Evolutionary conservation across 1,140 invertebrate genomes (phyloP).

Genomic region (Drosophila mauritiana): DNA sequence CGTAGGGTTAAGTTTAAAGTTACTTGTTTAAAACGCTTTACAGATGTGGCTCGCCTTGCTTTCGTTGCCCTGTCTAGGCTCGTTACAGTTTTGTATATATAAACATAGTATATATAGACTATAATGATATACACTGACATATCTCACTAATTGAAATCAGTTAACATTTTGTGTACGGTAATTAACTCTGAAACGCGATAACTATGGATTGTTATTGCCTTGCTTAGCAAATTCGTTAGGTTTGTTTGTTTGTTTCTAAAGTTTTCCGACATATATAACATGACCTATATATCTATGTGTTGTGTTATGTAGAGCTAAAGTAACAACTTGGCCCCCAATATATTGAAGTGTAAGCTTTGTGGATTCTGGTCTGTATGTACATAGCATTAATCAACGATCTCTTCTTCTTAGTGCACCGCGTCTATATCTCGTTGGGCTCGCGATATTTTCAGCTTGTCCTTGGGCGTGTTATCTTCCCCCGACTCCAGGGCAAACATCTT

Average conservation of each 20-base stretch:
- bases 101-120: conserved; percentile 42
- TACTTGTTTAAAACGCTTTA: conserved; percentile 70
- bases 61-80: conserved; percentile 67
- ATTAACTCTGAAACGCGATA: conserved; percentile 62
- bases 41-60: conserved; percentile 58
- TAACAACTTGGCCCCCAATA: conserved; percentile 73
- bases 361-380: conserved; percentile 50
- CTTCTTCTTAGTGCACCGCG: conserved; percentile 85
- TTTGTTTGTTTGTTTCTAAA: conserved; percentile 39
- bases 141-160: conserved; percentile 75
- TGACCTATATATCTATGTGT: conserved; percentile 32
- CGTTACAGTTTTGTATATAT: conserved; percentile 44
- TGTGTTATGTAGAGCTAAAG: conserved; percentile 55
- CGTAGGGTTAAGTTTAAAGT: conserved; percentile 37
- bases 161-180: conserved; percentile 53
- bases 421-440: conserved; percentile 96
- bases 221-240: conserved; percentile 83
- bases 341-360: conserved; percentile 55
- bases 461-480: conserved; percentile 93
- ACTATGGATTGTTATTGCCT: conserved; percentile 74
- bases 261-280: conserved; percentile 33
- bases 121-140: conserved; percentile 54
- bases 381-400: conserved; percentile 32
- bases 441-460: conserved; percentile 97
- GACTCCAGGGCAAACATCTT: conserved; percentile 98